Evolutionary conservation across 2,113 vertebrate genomes (phyloP), one percentile per base, ranked within the genome.

Genomic region (Lota lota): DNA sequence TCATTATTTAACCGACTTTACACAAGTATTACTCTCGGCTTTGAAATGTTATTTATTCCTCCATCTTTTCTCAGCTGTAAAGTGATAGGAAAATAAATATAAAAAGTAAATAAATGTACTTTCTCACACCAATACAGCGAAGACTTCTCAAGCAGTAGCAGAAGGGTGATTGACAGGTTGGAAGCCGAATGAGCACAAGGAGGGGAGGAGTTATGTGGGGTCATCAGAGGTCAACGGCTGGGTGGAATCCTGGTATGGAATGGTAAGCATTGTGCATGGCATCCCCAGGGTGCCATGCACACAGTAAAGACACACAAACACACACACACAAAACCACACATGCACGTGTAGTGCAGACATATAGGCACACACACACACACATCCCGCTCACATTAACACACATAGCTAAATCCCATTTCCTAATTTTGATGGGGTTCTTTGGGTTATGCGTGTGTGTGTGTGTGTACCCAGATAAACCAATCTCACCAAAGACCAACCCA

Each of bases 191-290:
- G 28, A 71, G 63, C 75, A 76, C 63, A 69, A 22, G 73, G 76
- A 66, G 57, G 6, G 83, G 78, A 54, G 77, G 79, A 20, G 72
- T 60, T 15, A 18, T 0, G 21, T 0, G 14, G 67, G 77, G 83
- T 83, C 75, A 76, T 2, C 4, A 17, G 47, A 75, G 84, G 87
- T 88, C 85, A 86, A 69, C 8, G 66, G 73, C 68, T 77, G 3
- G 62, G 7, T 77, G 84, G 85, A 83, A 87, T 82, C 74, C 75
- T 61, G 76, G 72, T 33, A 79, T 47, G 79, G 83, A 56, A 61
- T 16, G 59, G 21, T 85, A 84, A 81, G 76, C 21, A 51, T 61
- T 4, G 53, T 51, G 60, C 0, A 19, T 17, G 36, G 62, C 53
- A 36, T 22, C 75, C 28, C 33, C 53, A 70, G 36, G 63, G 51